Evolutionary conservation across 2,888 invertebrate genomes (phyloP).

Genomic region (Agriopis marginaria): DNA sequence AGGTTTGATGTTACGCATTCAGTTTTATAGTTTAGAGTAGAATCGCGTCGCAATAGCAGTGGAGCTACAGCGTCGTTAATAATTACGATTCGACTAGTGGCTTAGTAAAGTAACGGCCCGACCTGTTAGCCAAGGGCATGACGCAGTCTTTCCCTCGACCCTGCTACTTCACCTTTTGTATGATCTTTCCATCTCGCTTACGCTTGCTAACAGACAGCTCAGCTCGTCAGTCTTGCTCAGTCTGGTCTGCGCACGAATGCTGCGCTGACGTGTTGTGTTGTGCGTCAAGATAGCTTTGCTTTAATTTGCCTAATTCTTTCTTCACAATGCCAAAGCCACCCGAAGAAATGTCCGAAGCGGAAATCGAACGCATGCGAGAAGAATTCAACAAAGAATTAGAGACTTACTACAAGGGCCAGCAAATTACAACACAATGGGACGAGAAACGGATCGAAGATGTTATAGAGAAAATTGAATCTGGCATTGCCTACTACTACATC

Average conservation of each 20-base stretch:
- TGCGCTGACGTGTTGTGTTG: not conserved
- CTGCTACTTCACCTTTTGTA: not conserved
- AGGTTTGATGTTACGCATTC: not conserved
- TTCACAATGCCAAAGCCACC: not conserved
- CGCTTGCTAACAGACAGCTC: not conserved
- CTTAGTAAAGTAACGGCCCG: slow-evolving; percentile 1
- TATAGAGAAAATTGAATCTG: slow-evolving; percentile 15
- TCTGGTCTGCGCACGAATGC: not conserved
- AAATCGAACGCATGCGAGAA: slow-evolving; percentile 6
- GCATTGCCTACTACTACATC: slow-evolving; percentile 1
- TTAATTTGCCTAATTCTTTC: not conserved
- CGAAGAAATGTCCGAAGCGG: not conserved
- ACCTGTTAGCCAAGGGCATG: too few relatives aligned
- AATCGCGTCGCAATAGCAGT: not conserved
- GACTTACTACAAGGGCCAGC: slow-evolving; percentile 3
- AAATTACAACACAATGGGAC: slow-evolving; percentile 2
- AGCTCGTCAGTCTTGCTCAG: not conserved
- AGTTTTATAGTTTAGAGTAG: not conserved
- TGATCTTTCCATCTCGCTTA: not conserved
- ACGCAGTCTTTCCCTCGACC: not conserved
- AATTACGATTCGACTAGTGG: slow-evolving; percentile 7
- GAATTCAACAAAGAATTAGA: slow-evolving; percentile 12
- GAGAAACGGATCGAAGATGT: not conserved
- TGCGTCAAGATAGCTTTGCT: not conserved
- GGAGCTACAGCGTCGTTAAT: not conserved